phyloP scores from a whole-genome alignment of 1,140 invertebrate species.

The Pemphigus obesinymphae region DNA sequence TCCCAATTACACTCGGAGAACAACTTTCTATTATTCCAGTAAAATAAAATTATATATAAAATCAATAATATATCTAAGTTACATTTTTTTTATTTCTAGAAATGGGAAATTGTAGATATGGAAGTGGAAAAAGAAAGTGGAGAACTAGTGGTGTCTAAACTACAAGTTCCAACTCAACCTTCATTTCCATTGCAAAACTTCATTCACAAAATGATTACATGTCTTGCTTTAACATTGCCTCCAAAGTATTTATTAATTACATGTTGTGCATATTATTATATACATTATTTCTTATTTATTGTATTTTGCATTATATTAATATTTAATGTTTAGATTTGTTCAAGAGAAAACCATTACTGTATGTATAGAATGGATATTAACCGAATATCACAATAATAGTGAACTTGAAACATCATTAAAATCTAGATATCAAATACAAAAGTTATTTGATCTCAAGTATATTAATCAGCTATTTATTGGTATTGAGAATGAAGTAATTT shows the following conservation, averaged over 20 bases:
- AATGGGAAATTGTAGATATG: slow-evolving; percentile 40
- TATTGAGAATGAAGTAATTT: slow-evolving; percentile 10
- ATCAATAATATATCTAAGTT: background rate
- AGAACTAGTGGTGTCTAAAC: slow-evolving; percentile 15
- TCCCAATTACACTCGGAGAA: slow-evolving; percentile 31
- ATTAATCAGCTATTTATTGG: slow-evolving; percentile 23
- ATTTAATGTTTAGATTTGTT: slow-evolving; percentile 14
- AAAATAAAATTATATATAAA: background rate
- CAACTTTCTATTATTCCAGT: slow-evolving; percentile 23
- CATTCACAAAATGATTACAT: slow-evolving; percentile 9
- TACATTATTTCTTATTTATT: background rate
- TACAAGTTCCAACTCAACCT: slow-evolving; percentile 40
- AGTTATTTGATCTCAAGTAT: slow-evolving; percentile 32
- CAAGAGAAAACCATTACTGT: slow-evolving; percentile 8
- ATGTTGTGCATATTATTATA: no score
- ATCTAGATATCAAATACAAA: slow-evolving; percentile 29
- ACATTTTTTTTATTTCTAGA: background rate
- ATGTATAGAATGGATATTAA: slow-evolving; percentile 20
- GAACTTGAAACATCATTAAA: slow-evolving; percentile 13
- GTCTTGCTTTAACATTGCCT: slow-evolving; percentile 20
- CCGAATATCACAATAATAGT: slow-evolving; percentile 10
- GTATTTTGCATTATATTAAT: background rate
- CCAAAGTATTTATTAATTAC: slow-evolving; percentile 7
- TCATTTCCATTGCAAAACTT: slow-evolving; percentile 39
- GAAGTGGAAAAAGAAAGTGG: slow-evolving; percentile 39